Evolutionary conservation across 2,888 invertebrate species (phyloP).

Genomic region (Venusia cambrica): DNA sequence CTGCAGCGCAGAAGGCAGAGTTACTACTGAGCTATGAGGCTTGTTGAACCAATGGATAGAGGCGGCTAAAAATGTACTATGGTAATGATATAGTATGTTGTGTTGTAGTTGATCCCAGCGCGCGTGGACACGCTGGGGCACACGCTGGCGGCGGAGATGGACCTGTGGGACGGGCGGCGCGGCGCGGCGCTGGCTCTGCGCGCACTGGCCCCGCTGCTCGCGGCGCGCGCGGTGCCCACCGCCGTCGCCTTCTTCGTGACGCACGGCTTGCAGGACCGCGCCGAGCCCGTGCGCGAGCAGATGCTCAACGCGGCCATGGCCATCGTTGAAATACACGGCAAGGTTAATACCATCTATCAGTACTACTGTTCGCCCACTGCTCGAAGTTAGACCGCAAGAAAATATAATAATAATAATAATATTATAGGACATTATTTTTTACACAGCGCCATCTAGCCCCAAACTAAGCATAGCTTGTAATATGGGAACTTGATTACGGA

Average conservation of each 20-base stretch:
- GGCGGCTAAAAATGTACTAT: no score
- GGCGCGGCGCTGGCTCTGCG: conserved; percentile 93
- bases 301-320: conserved; percentile 97
- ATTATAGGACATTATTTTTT: no score
- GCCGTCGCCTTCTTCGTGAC: conserved; percentile 92
- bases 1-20: no score
- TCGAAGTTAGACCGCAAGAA: no score
- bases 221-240: conserved; percentile 84
- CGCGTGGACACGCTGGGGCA: conserved; percentile 95
- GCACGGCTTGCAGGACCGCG: conserved; percentile 92
- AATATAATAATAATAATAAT: no score
- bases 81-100: no score
- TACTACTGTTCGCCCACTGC: no score
- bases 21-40: no score
- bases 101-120: conserved; percentile 88
- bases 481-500: no score
- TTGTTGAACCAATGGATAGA: no score
- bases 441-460: no score
- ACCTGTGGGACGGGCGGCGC: conserved; percentile 94
- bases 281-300: conserved; percentile 89
- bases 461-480: no score
- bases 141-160: conserved; percentile 90
- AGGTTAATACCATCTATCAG: conserved; percentile 81
- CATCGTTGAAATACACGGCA: conserved; percentile 95
- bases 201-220: conserved; percentile 87